Evolutionary conservation across 2,113 vertebrate genomes (phyloP), one percentile per base, ranked within the genome.

Genomic region (Bettongia penicillata): DNA sequence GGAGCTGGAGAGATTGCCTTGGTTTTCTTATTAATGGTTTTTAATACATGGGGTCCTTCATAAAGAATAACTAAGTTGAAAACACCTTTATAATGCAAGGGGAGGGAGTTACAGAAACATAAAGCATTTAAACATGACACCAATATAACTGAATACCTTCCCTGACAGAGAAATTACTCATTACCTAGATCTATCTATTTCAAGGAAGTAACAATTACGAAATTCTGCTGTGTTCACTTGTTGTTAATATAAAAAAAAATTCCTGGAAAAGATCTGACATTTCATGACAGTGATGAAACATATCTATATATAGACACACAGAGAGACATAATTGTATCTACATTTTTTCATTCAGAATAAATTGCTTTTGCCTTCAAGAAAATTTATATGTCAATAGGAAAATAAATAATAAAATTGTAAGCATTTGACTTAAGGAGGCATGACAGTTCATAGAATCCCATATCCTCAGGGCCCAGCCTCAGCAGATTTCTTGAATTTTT

Each of bases 351-450:
- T 94, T 48, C 43, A 92, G 94, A 89, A 96, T 91, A 96, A 96
- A 94, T 90, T 47, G 68, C n/a, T 93, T 94, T 91, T 93, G 94
- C 68, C 95, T 94, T 97, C 94, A 95, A 93, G 90, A 95, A 92
- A 97, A 97, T 93, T 95, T 55, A 90, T 77, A 77, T 89, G 90
- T 93, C 49, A 89, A 96, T 95, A 97, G 94, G 90, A 96, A 96
- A 94, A 53, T 97, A 96, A 97, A 53, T 94, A 96, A 97, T 97
- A 96, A 95, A 96, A 96, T 94, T 91, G 37, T 77, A 96, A 97
- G 22, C 24, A 96, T 96, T 96, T 84, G 52, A 91, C 48, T 95
- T 28, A 92, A 90, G 94, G 95, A 93, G 95, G 61, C 77, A 53
- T 61, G 93, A 89, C 43, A 24, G 84, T 61, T 1, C 48, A 50